Percentiles rank a stretch among this genome's conserved stretches.
Evolutionary conservation across 2,113 vertebrate genomes (phyloP).

Genomic region (Formicarius rufipectus): DNA sequence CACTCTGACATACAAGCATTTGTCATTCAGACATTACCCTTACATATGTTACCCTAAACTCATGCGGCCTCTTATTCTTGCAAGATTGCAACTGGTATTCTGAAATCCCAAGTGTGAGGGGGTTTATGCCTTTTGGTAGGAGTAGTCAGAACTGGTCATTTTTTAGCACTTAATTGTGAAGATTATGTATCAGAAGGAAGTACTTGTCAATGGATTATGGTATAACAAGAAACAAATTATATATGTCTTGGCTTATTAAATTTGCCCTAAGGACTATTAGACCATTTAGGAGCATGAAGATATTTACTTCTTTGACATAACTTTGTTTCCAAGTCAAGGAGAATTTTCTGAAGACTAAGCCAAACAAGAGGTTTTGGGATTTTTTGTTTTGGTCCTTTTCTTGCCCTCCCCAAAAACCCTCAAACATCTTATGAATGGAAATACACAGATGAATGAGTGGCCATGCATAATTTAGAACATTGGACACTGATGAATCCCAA

Average conservation of each 20-base stretch:
- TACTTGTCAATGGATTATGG: slow-evolving; percentile 43
- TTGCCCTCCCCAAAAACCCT: background rate
- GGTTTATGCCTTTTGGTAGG: background rate
- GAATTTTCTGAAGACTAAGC: background rate
- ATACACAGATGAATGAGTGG: background rate
- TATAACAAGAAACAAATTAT: slow-evolving; percentile 58
- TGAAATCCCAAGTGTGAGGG: background rate
- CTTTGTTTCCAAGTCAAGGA: background rate
- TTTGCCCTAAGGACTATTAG: slow-evolving; percentile 1
- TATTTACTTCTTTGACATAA: slow-evolving; percentile 21
- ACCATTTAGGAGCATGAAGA: slow-evolving; percentile 20
- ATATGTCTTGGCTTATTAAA: slow-evolving; percentile 38
- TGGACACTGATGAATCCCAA: background rate
- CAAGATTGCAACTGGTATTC: background rate
- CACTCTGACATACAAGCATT: background rate
- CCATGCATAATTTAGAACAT: background rate
- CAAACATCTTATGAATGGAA: background rate
- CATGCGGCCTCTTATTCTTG: background rate
- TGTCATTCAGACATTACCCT: background rate
- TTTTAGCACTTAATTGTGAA: slow-evolving; percentile 19
- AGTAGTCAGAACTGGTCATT: slow-evolving; percentile 26
- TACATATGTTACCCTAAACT: background rate
- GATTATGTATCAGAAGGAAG: slow-evolving; percentile 43
- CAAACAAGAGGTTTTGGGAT: background rate
- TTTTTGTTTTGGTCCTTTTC: background rate